Percentiles rank a stretch among this genome's conserved stretches.
These are phyloP conservation scores for Tetramorium bicarinatum DNA, from an alignment of 2,888 invertebrate genomes.

Conservation along the genomic window DNA sequence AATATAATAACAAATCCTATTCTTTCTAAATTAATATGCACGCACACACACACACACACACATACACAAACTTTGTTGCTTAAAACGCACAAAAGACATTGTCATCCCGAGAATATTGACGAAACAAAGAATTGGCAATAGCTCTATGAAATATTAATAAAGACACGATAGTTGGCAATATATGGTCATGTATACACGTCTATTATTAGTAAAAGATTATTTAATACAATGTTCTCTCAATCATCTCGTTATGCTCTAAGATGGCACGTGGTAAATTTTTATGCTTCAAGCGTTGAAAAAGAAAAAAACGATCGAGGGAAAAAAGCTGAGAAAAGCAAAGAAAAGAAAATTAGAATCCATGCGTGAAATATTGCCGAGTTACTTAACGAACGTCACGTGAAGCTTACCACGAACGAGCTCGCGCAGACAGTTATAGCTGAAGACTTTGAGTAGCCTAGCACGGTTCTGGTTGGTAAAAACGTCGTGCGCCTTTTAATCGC, in stretches of 20 bases:
- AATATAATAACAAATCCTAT: background rate
- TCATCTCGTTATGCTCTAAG: background rate
- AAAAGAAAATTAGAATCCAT: slow-evolving; percentile 1
- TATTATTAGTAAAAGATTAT: background rate
- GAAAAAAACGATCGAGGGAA: too few species aligned
- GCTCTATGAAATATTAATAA: background rate
- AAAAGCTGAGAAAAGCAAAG: background rate
- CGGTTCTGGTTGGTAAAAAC: slow-evolving; percentile 1
- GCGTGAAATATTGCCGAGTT: background rate
- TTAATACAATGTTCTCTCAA: background rate
- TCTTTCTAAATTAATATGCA: background rate
- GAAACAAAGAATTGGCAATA: background rate
- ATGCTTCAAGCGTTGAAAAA: background rate
- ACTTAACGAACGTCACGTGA: background rate
- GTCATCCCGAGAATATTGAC: background rate
- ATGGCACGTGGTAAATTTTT: background rate
- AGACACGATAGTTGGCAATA: background rate
- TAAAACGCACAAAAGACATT: background rate
- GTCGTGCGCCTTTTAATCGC: background rate
- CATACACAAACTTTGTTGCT: too few species aligned
- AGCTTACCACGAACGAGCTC: slow-evolving; percentile 38
- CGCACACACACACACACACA: too few species aligned
- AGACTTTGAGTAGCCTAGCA: background rate
- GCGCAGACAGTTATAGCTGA: slow-evolving; percentile 19
- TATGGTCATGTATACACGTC: too few species aligned